These are phyloP conservation scores for Philonicus albiceps DNA, from an alignment of 2,888 invertebrate genomes.

Conservation along the genomic window DNA sequence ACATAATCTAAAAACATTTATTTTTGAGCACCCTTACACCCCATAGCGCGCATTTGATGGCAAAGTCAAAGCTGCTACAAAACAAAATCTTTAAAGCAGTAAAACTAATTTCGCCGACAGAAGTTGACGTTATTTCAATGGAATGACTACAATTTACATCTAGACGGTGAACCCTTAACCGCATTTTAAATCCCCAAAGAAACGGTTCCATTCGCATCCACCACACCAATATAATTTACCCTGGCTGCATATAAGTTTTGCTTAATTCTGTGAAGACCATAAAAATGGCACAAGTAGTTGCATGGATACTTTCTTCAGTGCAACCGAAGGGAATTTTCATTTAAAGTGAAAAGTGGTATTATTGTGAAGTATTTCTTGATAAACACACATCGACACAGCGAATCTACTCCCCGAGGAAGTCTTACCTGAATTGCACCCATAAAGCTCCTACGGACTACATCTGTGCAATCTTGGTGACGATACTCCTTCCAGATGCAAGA, in stretches of 20 bases:
- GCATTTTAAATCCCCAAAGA: not conserved
- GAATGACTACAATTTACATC: not conserved
- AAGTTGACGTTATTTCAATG: not conserved
- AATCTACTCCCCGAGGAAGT: not conserved
- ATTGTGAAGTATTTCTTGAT: conserved; percentile 24
- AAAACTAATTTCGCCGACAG: conserved; percentile 1
- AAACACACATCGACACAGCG: conserved; percentile 23
- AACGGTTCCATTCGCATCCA: not conserved
- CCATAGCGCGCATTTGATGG: not conserved
- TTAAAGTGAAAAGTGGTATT: conserved; percentile 29
- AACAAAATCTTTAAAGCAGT: not conserved
- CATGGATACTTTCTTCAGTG: not conserved
- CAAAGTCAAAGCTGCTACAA: not conserved
- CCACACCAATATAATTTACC: not conserved
- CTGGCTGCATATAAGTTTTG: not conserved
- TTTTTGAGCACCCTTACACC: not conserved
- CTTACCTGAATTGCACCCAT: conserved; percentile 4
- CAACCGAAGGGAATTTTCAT: conserved; percentile 16
- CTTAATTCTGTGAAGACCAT: conserved; percentile 6
- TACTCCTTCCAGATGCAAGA: not conserved
- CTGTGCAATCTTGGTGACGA: not conserved
- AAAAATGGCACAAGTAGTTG: conserved; percentile 28
- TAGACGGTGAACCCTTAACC: not conserved
- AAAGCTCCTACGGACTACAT: not conserved
- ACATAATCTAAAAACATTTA: not conserved